Conservation (phyloP, 2,888 invertebrate genomes). For the Priocnemis perturbator region DNA sequence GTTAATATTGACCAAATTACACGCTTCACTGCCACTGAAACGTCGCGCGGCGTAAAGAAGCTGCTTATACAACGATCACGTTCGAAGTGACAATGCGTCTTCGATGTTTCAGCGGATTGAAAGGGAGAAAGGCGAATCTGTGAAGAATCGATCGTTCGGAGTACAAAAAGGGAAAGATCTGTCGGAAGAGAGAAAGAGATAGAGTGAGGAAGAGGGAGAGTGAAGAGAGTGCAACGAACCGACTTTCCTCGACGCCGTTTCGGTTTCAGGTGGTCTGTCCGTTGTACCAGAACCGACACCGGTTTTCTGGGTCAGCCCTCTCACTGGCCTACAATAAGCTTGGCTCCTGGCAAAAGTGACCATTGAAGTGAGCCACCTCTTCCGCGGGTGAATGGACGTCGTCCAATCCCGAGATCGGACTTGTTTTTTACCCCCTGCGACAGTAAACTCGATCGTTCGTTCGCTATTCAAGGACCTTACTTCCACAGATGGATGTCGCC, state of each 20-base stretch:
- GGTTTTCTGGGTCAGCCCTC: constrained; percentile 61
- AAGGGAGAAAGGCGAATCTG: not conserved
- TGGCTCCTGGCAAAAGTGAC: constrained; percentile 48
- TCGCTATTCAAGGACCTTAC: not conserved
- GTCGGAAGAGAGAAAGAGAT: constrained; percentile 28
- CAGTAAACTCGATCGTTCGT: constrained; percentile 10
- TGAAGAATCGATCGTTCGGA: constrained; percentile 2
- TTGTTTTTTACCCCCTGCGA: constrained; percentile 31
- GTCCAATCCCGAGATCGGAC: constrained; percentile 40
- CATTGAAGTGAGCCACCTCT: constrained; percentile 43
- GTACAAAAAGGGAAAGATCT: too few relatives aligned
- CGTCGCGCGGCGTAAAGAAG: too few relatives aligned
- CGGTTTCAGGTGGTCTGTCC: constrained; percentile 49
- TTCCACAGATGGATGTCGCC: not conserved
- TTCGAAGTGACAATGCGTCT: not conserved
- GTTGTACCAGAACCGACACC: constrained; percentile 41
- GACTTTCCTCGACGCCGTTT: constrained; percentile 53
- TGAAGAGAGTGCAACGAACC: constrained; percentile 38
- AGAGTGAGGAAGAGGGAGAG: constrained; percentile 13
- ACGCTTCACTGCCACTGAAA: too few relatives aligned
- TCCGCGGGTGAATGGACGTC: constrained; percentile 45
- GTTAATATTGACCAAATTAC: too few relatives aligned
- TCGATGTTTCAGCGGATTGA: not conserved
- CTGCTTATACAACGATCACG: too few relatives aligned
- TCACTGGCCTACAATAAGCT: constrained; percentile 58